phyloP scores from a whole-genome alignment of 37 sponge, comb jelly and placozoan genomes.

The Amphimedon queenslandica region DNA sequence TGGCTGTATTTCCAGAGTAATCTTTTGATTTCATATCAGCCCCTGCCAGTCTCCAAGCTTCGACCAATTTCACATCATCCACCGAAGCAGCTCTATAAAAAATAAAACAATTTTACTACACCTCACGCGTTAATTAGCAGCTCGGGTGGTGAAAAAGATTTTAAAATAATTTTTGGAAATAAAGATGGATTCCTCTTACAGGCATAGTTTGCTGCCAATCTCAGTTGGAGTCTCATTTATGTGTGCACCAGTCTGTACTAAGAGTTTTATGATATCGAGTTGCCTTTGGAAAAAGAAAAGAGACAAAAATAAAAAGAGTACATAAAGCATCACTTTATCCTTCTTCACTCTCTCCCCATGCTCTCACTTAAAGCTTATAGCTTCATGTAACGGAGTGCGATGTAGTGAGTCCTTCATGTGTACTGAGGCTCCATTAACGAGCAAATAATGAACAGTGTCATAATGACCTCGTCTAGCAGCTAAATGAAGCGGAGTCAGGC shows the following conservation, averaged over 20 bases:
- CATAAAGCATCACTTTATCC: neutral
- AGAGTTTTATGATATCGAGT: conserved; percentile 29
- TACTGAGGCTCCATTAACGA: conserved; percentile 79
- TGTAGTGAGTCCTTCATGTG: conserved; percentile 70
- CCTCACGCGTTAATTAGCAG: conserved; percentile 6
- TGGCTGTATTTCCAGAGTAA: conserved; percentile 33
- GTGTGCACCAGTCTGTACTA: conserved; percentile 65
- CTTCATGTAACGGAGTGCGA: conserved; percentile 74
- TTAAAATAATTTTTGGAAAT: neutral
- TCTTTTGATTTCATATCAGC: conserved; percentile 37
- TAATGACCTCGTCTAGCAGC: conserved; percentile 75
- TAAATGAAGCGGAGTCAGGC: conserved; percentile 84
- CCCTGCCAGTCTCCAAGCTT: conserved; percentile 49
- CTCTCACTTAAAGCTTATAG: conserved; percentile 60
- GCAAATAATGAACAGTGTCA: conserved; percentile 65
- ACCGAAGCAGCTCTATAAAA: conserved; percentile 39
- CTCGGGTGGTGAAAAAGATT: too few species aligned
- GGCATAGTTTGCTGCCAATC: conserved; percentile 21
- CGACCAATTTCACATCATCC: conserved; percentile 33
- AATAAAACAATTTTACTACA: neutral
- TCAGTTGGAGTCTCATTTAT: neutral
- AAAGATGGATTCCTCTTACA: conserved; percentile 5
- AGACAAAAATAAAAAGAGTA: neutral
- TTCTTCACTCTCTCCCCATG: neutral
- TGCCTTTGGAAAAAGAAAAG: conserved; percentile 9